Evolutionary conservation across 2,113 vertebrate species (phyloP), one percentile per base, ranked within the genome.

Genomic region (Dinomys branickii): DNA sequence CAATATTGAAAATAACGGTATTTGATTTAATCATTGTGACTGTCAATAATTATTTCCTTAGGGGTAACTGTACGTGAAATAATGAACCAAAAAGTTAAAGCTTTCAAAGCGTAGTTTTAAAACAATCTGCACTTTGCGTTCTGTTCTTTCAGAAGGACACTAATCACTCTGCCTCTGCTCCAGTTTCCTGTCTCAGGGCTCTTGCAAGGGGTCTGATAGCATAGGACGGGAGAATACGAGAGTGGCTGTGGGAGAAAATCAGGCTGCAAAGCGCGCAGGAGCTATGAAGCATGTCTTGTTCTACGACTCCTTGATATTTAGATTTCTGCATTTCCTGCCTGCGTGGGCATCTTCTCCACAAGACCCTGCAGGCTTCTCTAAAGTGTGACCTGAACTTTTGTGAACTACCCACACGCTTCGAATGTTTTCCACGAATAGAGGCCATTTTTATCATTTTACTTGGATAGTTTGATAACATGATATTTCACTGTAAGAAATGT

Each of bases 401-500:
- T 2, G 38, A 59, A 61, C 24, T 78, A 28, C 54, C 2, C 11
- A 30, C n/a, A 47, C 88, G 16, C 50, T 7, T 3, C 19, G 71
- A n/a, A 30, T 50, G 28, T 28, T 95, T 88, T 91, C 41, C 30
- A 19, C 35, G 14, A 81, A 77, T 67, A 44, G 0, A 35, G 47
- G 41, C 1, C 17, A 81, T 52, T 75, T 94, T 89, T 59, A 75
- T 59, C 38, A 73, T 20, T 54, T 47, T 80, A 85, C 0, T 14
- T 41, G 85, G 8, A 71, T 28, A 3, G 11, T 82, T 67, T 90
- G 50, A 90, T 82, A 85, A 93, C 90, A 75, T 50, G 52, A 52
- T 26, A 82, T 58, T 88, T 93, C 90, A 88, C 88, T 61, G 33
- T 80, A 91, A 94, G 69, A 78, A 88, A 85, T 73, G n/a, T 14